Evolutionary conservation across 1,140 invertebrate genomes (phyloP).

Genomic region (Drosophila oshimai): DNA sequence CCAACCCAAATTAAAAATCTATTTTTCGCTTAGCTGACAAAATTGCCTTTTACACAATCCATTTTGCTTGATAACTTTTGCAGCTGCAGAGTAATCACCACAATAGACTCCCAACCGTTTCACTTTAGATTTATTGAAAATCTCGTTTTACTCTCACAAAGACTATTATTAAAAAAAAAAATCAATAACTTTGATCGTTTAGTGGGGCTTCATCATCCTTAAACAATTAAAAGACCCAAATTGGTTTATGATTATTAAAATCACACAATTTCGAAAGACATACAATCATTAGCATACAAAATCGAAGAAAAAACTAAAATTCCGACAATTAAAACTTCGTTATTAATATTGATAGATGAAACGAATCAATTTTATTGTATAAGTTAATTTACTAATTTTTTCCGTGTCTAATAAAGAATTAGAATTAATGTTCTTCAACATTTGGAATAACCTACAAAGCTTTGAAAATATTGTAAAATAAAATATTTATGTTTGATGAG

Average conservation of each 20-base stretch:
- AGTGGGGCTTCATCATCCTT: neutral
- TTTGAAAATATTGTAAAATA: neutral
- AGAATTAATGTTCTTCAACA: constrained; percentile 5
- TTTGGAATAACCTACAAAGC: neutral
- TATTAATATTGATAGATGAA: constrained; percentile 20
- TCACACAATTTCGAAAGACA: neutral
- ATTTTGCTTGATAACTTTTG: constrained; percentile 3
- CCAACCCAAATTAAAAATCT: constrained; percentile 9
- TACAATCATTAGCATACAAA: constrained; percentile 10
- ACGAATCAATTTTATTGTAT: constrained; percentile 6
- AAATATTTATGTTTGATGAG: neutral
- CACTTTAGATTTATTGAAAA: constrained; percentile 1
- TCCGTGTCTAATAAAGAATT: neutral
- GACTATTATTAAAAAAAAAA: constrained; percentile 7
- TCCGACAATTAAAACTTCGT: constrained; percentile 4
- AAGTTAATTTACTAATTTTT: neutral
- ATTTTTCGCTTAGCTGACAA: constrained; percentile 15
- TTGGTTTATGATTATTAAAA: neutral
- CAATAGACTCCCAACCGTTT: neutral
- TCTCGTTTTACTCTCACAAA: neutral
- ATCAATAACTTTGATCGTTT: neutral
- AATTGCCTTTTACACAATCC: constrained; percentile 11
- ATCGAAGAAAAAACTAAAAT: constrained; percentile 3
- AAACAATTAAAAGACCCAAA: constrained; percentile 5
- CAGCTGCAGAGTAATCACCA: constrained; percentile 9